Evolutionary conservation across 2,797 vertebrate genomes (phyloP).

Genomic region (Pipistrellus nathusii): DNA sequence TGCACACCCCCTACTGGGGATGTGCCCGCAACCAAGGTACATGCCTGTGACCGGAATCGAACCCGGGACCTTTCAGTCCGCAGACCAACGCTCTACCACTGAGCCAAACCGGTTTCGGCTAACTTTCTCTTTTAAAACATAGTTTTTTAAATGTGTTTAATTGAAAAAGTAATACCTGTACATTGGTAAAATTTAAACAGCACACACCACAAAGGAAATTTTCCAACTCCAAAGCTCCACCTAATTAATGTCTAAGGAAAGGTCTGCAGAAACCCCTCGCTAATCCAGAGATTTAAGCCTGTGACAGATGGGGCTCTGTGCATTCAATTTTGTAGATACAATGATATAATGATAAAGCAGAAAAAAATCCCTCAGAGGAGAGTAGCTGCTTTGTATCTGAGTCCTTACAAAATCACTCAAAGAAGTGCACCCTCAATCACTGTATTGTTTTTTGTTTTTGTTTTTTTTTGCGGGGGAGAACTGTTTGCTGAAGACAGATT

Average conservation of each 20-base stretch:
- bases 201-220: background rate
- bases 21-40: too few species aligned
- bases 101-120: too few species aligned
- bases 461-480: background rate
- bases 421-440: background rate
- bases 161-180: background rate
- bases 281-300: slow-evolving; percentile 12
- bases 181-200: slow-evolving; percentile 15
- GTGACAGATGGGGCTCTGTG: background rate
- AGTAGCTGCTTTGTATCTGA: background rate
- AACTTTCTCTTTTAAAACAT: slow-evolving; percentile 12
- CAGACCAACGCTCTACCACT: too few species aligned
- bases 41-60: too few species aligned
- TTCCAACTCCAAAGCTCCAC: background rate
- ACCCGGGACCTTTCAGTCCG: too few species aligned
- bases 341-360: background rate
- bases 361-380: background rate
- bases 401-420: slow-evolving; percentile 18
- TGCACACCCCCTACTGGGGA: too few species aligned
- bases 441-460: background rate
- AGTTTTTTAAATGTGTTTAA: background rate
- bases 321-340: slow-evolving; percentile 10
- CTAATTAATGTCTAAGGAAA: slow-evolving; percentile 45
- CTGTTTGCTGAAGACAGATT: background rate
- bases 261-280: background rate